Base-by-base conservation (phyloP, 2,888 invertebrate species). In the Lithophane socia region DNA sequence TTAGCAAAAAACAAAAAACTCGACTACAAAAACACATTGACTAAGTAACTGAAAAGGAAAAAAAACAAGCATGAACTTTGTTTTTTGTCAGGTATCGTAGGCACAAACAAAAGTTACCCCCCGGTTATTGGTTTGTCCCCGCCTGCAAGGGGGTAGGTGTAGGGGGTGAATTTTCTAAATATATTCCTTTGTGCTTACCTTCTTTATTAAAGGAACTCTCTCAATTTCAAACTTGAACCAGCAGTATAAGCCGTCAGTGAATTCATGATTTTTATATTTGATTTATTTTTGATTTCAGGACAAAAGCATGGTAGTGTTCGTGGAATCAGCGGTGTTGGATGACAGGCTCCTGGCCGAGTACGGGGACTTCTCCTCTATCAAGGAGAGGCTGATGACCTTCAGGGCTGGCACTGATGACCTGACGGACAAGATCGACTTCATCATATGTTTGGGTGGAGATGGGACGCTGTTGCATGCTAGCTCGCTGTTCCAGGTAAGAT, bases 381-480 rank as follows among this genome's bases (percentile, higher is more conserved):
- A 98, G 86, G 98, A 99, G 88, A 98, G 98, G 91, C 97, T 99
- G 87, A 98, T 98, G 97, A 99, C 99, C 7, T 98, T 98, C 93
- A 97, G 98, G 82, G 99, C 99, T 89, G 98, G 99, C 81, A 98
- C 99, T 72, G 99, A 99, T 94, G 99, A 99, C 95, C 97, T 99
- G 79, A 99, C 99, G 21, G 99, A 99, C 95, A 99, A 99, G 94
- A 99, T 99, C 86, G 99, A 99, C 96, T 99, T 99, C 93, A 99
- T 99, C 90, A 98, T 99, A 79, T 99, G 99, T 92, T 97, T 99
- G 66, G 99, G 99, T 1, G 99, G 99, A 18, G 99, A 99, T 94
- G 99, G 99, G n/a, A 99, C 99, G 0, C 96, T 99, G 29, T 96
- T 99, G 18, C 99, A 99, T 92, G 99, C 99, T 73, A 99, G 99